Percentiles rank a stretch among this genome's conserved stretches.
These are phyloP conservation scores for Gephyroberyx darwinii DNA, from an alignment of 2,797 vertebrate genomes.

Conservation along the genomic window DNA sequence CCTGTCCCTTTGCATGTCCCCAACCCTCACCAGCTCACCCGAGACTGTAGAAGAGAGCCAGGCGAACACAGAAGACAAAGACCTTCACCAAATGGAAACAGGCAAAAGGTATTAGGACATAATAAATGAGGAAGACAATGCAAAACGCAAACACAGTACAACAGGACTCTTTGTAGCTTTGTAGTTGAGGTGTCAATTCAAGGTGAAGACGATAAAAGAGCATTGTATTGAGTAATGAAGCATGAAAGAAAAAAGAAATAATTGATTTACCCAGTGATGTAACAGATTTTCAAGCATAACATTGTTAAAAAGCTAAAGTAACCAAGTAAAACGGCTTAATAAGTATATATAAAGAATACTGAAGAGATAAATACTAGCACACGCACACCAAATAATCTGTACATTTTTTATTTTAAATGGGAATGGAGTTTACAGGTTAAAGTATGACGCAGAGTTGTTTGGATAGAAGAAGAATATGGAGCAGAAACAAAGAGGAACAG, in stretches of 20 bases:
- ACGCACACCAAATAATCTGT: neutral
- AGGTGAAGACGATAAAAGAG: neutral
- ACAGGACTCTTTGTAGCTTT: neutral
- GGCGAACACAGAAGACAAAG: slow-evolving; percentile 41
- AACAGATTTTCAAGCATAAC: no score
- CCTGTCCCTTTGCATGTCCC: slow-evolving; percentile 75
- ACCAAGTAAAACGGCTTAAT: neutral
- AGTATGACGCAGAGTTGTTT: no score
- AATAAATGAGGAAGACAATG: slow-evolving; percentile 25
- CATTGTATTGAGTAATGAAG: no score
- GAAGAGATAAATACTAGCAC: neutral
- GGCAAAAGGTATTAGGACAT: slow-evolving; percentile 67
- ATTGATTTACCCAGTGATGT: no score
- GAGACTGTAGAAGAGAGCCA: slow-evolving; percentile 70
- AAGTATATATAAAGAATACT: neutral
- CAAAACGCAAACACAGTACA: slow-evolving; percentile 1
- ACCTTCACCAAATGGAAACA: slow-evolving; percentile 38
- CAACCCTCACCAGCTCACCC: slow-evolving; percentile 70
- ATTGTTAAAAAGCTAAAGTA: neutral
- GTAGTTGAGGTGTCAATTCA: neutral
- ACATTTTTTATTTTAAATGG: neutral
- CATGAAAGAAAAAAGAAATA: neutral
- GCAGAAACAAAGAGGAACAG: neutral
- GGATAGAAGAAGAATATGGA: neutral
- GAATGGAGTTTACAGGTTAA: no score